Conservation (phyloP, 2,888 invertebrate genomes). For the Sipha maydis region DNA sequence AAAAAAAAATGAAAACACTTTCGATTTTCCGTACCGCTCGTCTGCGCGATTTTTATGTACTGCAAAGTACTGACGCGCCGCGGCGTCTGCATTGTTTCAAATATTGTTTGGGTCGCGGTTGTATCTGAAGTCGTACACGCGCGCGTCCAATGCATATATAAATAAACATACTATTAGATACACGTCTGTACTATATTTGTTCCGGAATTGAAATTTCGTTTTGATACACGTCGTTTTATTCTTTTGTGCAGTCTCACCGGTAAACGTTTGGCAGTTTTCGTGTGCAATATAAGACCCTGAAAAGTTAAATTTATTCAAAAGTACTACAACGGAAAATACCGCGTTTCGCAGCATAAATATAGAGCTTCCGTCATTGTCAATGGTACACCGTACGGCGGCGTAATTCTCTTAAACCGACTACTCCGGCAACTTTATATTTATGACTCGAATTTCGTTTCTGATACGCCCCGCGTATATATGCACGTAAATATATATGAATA, state of each 20-base stretch:
- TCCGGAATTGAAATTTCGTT: background rate
- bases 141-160: no score
- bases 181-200: no score
- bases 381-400: background rate
- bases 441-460: slow-evolving; percentile 35
- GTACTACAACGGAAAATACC: slow-evolving; percentile 3
- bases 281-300: background rate
- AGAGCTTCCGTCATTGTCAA: slow-evolving; percentile 49
- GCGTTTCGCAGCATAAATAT: background rate
- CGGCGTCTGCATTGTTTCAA: background rate
- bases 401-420: slow-evolving; percentile 33
- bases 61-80: background rate
- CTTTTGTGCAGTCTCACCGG: background rate
- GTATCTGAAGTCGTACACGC: background rate
- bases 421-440: slow-evolving; percentile 38
- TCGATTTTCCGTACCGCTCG: no score
- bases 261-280: background rate
- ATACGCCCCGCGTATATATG: slow-evolving; percentile 10
- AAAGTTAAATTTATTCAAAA: slow-evolving; percentile 42
- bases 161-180: no score
- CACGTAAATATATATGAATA: background rate
- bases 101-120: background rate
- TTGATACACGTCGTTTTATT: background rate
- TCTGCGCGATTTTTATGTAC: background rate
- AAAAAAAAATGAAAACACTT: no score